phyloP scores from a whole-genome alignment of 2,113 vertebrate genomes.

The Dicrurus megarhynchus region DNA sequence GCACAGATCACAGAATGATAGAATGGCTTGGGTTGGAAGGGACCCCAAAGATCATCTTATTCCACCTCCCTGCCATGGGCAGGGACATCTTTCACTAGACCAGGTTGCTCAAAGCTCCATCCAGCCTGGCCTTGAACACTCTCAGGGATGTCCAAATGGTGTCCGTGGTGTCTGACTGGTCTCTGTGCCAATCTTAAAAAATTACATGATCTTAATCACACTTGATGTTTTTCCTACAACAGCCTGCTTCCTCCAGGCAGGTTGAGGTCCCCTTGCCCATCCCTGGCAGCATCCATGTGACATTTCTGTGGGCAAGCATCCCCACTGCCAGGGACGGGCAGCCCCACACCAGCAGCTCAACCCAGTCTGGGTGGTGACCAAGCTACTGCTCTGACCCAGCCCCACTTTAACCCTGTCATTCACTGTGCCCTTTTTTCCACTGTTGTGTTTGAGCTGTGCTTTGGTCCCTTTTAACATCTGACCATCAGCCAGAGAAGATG shows the following conservation, averaged over 20 bases:
- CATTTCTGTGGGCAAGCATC: neutral
- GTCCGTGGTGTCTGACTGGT: neutral
- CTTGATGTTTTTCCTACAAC: neutral
- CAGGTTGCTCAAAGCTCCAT: neutral
- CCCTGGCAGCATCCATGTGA: neutral
- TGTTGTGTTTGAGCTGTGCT: neutral
- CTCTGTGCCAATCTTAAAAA: neutral
- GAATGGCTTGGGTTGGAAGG: neutral
- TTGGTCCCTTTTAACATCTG: neutral
- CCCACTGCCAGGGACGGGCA: neutral
- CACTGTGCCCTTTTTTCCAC: neutral
- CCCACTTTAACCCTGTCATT: neutral
- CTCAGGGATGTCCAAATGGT: neutral
- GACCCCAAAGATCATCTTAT: neutral
- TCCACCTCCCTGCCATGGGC: neutral
- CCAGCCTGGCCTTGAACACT: neutral
- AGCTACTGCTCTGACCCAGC: neutral
- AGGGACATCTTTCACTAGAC: neutral
- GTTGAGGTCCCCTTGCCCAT: neutral
- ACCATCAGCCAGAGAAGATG: neutral
- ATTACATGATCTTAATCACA: neutral
- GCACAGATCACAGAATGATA: neutral
- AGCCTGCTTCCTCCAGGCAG: neutral
- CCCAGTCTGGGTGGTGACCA: neutral
- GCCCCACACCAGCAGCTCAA: neutral